Evolutionary conservation across 2,888 invertebrate species (phyloP), one percentile per base, ranked within the genome.

Genomic region (Leptinotarsa juncta): DNA sequence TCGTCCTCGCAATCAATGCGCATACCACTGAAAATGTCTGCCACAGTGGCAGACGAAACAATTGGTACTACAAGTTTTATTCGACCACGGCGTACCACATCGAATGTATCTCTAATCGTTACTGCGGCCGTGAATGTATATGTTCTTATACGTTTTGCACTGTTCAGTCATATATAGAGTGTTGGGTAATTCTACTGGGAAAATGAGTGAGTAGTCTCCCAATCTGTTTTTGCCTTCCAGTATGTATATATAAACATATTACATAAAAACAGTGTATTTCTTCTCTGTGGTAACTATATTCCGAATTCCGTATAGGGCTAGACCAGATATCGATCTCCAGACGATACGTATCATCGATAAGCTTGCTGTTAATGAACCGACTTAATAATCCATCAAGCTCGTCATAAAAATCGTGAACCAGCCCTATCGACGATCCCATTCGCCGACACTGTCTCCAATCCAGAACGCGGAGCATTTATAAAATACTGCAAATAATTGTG

Each of bases 401-500:
- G 32, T 14, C 32, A 62, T 69, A 20, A 53, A 57, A 20, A 14
- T 10, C 23, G 23, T 15, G 49, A 69, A 57, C 57, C 69, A 14
- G 57, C 57, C 55, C 51, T 23, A 48, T 42, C 7, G 50, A 16
- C 48, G 12, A 20, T 57, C 23, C 53, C 53, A 70, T 70, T 65
- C 23, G 73, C 72, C 57, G 76, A 71, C 72, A 76, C 70, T 73
- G 76, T 26, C 53, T 53, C 50, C 50, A 67, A 51, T 65, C 42
- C 57, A 68, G 71, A 51, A 68, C 48, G 49, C 23, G 67, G 71
- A 60, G 73, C 77, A 76, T 77, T 79, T 77, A 80, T 78, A 78
- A 77, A 77, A 86, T 85, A 84, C 84, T 84, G 83, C 82, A 83
- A 85, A 86, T 86, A 86, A 84, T 85, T 85, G 83, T 82, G 84